These are phyloP conservation scores for Pectinophora gossypiella DNA, from an alignment of 1,140 invertebrate species.

Conservation along the genomic window DNA sequence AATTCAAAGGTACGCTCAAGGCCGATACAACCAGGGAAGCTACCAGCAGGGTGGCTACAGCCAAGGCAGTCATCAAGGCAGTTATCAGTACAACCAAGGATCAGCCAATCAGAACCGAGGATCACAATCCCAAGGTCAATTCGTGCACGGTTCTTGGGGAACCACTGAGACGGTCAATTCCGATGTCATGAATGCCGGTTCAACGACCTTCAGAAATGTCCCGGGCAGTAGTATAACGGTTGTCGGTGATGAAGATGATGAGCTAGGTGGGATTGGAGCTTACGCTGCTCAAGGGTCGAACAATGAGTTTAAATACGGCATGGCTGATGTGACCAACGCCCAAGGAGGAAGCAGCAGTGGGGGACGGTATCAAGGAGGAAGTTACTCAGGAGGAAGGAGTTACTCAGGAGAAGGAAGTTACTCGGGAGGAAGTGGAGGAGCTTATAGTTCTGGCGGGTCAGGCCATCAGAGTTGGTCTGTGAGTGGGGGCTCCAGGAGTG, in stretches of 20 bases:
- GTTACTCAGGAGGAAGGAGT: conserved; percentile 1
- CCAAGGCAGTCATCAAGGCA: not conserved
- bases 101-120: not conserved
- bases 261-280: conserved; percentile 48
- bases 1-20: conserved; percentile 14
- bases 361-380: conserved; percentile 18
- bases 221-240: conserved; percentile 37
- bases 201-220: conserved; percentile 53
- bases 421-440: conserved; percentile 12
- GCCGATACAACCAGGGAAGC: conserved; percentile 3
- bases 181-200: conserved; percentile 63
- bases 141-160: conserved; percentile 54
- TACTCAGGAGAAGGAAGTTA: conserved; percentile 27
- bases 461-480: conserved; percentile 25
- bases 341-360: conserved; percentile 4
- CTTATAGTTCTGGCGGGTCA: conserved; percentile 13
- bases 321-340: conserved; percentile 45
- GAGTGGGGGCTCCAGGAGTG: conserved; percentile 17
- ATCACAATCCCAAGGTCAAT: conserved; percentile 9
- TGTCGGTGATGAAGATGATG: conserved; percentile 54
- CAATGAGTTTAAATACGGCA: conserved; percentile 56
- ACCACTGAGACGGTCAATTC: conserved; percentile 71
- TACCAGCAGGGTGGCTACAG: too few species aligned
- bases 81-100: not conserved
- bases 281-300: conserved; percentile 50